Base-by-base conservation (phyloP, 2,888 invertebrate genomes). In the Arge pagana region DNA sequence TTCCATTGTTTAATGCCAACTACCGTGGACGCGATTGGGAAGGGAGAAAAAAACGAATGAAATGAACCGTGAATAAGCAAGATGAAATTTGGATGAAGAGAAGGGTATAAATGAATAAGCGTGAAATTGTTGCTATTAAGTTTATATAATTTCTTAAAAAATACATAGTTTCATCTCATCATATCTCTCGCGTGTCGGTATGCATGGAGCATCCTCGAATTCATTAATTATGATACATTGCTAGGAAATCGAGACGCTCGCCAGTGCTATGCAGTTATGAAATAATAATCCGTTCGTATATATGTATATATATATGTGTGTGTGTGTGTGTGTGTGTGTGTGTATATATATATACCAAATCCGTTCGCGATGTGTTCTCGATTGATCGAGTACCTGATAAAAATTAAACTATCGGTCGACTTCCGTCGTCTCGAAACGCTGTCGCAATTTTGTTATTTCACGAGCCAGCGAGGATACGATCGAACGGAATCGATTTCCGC, bases 141-240 rank as follows among this genome's bases (percentile, higher is more conserved):
- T 53, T 60, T 53, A 57, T 67, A 68, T 56, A 67, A 43, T 61
- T 61, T 57, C 62, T 65, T 64, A 69, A 42, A 63, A 64, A 63
- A 62, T 63, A 64, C 57, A 49, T 55, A 49, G 59, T 55, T 61
- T 56, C 57, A 63, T 52, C 56, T 55, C 61, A 56, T 41, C 43
- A 48, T 43, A 52, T 55, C 43, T 36, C 57, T 26, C n/a, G 28
- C 16, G 24, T 26, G 26, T 5, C 7, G 10, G 21, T 18, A 26
- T 21, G 40, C 48, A 55, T 23, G 48, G 26, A 53, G 37, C 50
- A 30, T 42, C 19, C 15, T 5, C 30, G 18, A 11, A 50, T 21
- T 37, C 35, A 33, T 40, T 8, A 33, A 53, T 24, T 33, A 19
- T 33, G 8, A 39, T 48, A 50, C 37, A 48, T 45, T 21, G 15